Evolutionary conservation across 2,113 vertebrate species (phyloP).

Genomic region (Pomatorhinus ruficollis): DNA sequence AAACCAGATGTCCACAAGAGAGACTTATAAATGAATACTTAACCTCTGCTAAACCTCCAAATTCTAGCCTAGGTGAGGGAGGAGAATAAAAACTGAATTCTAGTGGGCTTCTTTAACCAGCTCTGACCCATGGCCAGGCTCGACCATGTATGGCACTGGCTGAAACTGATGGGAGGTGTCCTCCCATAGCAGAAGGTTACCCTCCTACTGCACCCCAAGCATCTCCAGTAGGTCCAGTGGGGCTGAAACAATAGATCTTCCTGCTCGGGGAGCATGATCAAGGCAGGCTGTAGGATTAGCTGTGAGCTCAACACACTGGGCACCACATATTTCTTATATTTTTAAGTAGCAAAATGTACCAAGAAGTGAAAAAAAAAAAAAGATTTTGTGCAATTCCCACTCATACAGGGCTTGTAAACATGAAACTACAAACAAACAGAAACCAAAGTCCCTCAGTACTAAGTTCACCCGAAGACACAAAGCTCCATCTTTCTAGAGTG

Average conservation of each 20-base stretch:
- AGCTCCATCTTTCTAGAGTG: background rate
- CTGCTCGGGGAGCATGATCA: background rate
- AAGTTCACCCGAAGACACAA: background rate
- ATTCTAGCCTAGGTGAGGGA: background rate
- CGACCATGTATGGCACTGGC: background rate
- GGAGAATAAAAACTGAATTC: background rate
- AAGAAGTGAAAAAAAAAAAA: background rate
- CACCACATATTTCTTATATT: fast-evolving
- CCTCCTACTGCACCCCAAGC: background rate
- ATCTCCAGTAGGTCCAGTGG: background rate
- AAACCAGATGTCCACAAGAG: background rate
- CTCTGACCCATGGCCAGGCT: background rate
- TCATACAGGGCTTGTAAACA: background rate
- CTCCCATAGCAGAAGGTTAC: background rate
- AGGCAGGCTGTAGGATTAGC: background rate
- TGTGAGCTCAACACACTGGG: background rate
- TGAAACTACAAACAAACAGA: background rate
- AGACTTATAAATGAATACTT: background rate
- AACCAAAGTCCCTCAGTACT: background rate
- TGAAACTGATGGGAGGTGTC: background rate
- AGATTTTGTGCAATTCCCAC: background rate
- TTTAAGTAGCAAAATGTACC: background rate
- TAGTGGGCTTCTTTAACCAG: background rate
- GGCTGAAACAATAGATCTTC: background rate
- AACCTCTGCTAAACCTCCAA: background rate